phyloP scores from a whole-genome alignment of 1,140 invertebrate species.

The Hyphantria cunea region DNA sequence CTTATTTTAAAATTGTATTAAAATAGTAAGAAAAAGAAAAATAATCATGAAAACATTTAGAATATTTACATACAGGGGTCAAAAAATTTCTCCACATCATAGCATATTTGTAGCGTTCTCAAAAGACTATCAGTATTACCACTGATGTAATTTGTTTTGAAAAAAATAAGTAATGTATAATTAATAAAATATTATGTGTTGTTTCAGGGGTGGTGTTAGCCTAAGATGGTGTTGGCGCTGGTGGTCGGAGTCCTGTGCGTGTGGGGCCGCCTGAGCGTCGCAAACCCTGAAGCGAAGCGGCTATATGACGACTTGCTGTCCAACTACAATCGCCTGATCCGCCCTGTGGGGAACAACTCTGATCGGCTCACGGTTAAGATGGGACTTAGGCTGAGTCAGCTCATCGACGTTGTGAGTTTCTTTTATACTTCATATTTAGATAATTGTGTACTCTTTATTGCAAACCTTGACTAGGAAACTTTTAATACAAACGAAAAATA shows the following conservation, averaged over 20 bases:
- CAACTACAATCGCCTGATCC: constrained; percentile 98
- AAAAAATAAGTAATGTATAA: too few species aligned
- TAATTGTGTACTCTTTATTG: not conserved
- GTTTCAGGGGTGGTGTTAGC: constrained; percentile 89
- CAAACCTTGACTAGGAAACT: too few species aligned
- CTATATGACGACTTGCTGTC: constrained; percentile 97
- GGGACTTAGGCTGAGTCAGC: constrained; percentile 96
- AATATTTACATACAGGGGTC: too few species aligned
- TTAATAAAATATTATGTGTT: constrained; percentile 34
- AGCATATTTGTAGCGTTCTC: too few species aligned
- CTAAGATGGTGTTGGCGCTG: constrained; percentile 89
- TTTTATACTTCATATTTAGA: constrained; percentile 1
- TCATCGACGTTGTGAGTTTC: constrained; percentile 98
- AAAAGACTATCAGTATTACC: too few species aligned
- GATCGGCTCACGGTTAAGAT: constrained; percentile 98
- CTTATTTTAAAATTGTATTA: too few species aligned
- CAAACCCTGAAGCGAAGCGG: constrained; percentile 95
- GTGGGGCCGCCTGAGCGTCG: constrained; percentile 85
- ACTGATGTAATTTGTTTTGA: too few species aligned
- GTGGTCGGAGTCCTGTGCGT: constrained; percentile 88
- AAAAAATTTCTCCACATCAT: too few species aligned
- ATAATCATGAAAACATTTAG: too few species aligned
- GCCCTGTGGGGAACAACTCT: constrained; percentile 98
- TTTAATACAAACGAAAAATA: too few species aligned
- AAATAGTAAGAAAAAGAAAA: too few species aligned